Conservation (phyloP, 2,888 invertebrate genomes). For the Drosophila birchii region DNA sequence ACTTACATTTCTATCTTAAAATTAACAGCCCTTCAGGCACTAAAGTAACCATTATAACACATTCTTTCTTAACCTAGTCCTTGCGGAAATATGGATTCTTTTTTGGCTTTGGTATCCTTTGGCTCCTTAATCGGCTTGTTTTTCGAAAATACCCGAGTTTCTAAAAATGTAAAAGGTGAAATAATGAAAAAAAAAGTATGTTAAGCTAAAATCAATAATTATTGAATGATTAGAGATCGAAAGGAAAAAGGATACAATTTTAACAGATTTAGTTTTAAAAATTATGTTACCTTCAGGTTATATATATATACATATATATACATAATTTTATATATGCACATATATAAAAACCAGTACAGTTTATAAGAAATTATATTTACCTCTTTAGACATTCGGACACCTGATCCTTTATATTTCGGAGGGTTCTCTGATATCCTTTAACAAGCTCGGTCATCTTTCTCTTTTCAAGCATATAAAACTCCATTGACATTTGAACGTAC, state of each 20-base stretch:
- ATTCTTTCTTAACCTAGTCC: no score
- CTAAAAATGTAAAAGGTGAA: no score
- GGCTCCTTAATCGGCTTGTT: background rate
- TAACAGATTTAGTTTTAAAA: background rate
- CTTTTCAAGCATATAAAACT: constrained; percentile 79
- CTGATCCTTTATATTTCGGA: constrained; percentile 60
- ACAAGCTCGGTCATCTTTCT: constrained; percentile 63
- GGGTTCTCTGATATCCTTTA: constrained; percentile 61
- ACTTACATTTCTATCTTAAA: background rate
- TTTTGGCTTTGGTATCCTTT: background rate
- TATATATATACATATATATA: background rate
- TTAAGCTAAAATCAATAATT: no score
- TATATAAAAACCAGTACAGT: no score
- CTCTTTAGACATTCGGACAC: constrained; percentile 37
- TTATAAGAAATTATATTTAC: background rate
- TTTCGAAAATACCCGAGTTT: no score
- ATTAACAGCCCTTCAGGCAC: background rate
- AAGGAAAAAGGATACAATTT: no score
- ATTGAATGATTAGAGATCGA: no score
- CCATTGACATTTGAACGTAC: constrained; percentile 83
- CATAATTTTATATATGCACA: no score
- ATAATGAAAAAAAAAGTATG: no score
- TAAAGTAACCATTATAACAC: no score
- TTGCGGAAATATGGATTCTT: background rate
- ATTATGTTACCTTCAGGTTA: background rate